Evolutionary conservation across 2,888 invertebrate species (phyloP).

Genomic region (Melieria picta): DNA sequence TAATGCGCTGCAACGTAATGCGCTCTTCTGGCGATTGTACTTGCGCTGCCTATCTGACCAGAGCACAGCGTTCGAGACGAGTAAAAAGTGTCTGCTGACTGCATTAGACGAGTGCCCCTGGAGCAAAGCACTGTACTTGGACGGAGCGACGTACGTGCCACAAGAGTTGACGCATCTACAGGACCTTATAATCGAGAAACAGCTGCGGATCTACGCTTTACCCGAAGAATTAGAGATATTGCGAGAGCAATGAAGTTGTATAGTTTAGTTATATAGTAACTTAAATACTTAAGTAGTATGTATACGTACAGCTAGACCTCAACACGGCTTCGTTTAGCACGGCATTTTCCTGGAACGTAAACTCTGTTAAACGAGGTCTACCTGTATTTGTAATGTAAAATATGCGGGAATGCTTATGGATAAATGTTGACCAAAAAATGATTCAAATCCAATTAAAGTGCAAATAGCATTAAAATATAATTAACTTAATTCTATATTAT

Average conservation of each 20-base stretch:
- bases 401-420: too few species aligned
- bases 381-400: too few species aligned
- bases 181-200: constrained; percentile 80
- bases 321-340: too few species aligned
- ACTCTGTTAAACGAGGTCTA: too few species aligned
- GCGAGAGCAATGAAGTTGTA: constrained; percentile 53
- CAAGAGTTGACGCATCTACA: constrained; percentile 75
- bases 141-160: constrained; percentile 74
- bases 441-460: too few species aligned
- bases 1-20: constrained; percentile 55
- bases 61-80: constrained; percentile 57
- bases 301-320: too few species aligned
- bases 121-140: constrained; percentile 74
- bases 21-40: constrained; percentile 73
- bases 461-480: too few species aligned
- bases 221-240: constrained; percentile 79
- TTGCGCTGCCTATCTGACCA: constrained; percentile 69
- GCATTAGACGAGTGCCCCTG: constrained; percentile 74
- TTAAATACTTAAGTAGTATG: too few species aligned
- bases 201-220: constrained; percentile 78
- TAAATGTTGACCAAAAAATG: too few species aligned
- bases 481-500: too few species aligned
- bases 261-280: not conserved
- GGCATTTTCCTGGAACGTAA: too few species aligned
- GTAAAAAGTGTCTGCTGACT: constrained; percentile 65